Base-by-base conservation (phyloP, 2,888 invertebrate species). In the Dimorphilus gyrociliatus region DNA sequence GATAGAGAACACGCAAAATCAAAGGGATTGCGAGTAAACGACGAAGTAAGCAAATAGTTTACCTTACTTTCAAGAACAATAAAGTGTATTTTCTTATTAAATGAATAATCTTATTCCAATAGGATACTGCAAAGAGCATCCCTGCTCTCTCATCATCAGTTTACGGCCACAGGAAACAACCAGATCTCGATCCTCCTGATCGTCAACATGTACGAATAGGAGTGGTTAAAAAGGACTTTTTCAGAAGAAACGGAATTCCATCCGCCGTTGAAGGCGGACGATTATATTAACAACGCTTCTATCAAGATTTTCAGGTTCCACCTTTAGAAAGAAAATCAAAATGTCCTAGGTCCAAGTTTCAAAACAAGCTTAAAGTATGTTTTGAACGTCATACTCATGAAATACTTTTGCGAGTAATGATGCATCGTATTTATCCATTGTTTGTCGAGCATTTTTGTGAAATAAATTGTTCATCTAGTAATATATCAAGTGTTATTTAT, bases 1-100 rank as follows among this genome's bases (percentile, higher is more conserved):
- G 60, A 60, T 43, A 37, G 60, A 36, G 55, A 56, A 25, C 60
- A 60, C 43, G 53, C 57, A 12, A 58, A 59, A 35, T 51, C 50
- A 12, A 38, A 44, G 19, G 59, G 57, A 12, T 46, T 60, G 1
- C 34, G 35, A n/a, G 55, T 59, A 1, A 51, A 56, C 38, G 32
- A 46, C 30, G 59, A 59, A 50, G 59, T 56, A 37, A 7, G 32
- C 17, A 4, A 8, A 21, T 12, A 7, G 7, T n/a, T 30, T 8
- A n/a, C 10, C 10, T 7, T 29, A 29, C 12, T 12, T n/a, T 30
- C 6, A 28, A 30, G 7, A 7, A 13, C 8, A 10, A 8, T 12
- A 13, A 12, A 12, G 13, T 7, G 10, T 7, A 27, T 8, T 8
- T 7, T 10, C 10, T 6, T 14, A 10, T 27, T 10, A 16, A 26